phyloP scores from a whole-genome alignment of 2,113 vertebrate species.

The Trichomycterus rosablanca region DNA sequence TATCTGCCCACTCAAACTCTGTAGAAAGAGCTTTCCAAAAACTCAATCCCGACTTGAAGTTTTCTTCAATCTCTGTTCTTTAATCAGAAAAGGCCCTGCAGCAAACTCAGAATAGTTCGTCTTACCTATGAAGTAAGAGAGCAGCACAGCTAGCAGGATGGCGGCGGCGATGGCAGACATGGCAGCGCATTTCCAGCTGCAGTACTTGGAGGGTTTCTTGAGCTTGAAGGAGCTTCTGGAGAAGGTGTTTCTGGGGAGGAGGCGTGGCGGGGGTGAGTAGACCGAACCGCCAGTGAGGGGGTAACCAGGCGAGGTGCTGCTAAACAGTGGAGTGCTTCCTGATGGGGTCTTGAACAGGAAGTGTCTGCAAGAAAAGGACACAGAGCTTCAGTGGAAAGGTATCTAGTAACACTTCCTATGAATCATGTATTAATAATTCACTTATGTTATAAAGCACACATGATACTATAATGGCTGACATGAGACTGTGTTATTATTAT shows the following conservation, averaged over 20 bases:
- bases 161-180: slow-evolving; percentile 80
- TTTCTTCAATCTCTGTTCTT: too few species aligned
- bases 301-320: slow-evolving; percentile 84
- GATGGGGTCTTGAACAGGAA: slow-evolving; percentile 89
- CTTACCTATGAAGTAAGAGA: slow-evolving; percentile 86
- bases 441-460: too few species aligned
- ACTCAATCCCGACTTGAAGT: too few species aligned
- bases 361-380: slow-evolving; percentile 62
- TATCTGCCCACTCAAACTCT: too few species aligned
- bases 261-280: slow-evolving; percentile 83
- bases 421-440: slow-evolving; percentile 9
- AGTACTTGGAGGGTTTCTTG: slow-evolving; percentile 88
- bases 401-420: not conserved
- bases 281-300: slow-evolving; percentile 84
- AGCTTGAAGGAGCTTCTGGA: slow-evolving; percentile 88
- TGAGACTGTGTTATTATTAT: too few species aligned
- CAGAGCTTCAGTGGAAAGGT: not conserved
- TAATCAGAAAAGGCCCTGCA: too few species aligned
- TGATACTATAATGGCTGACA: too few species aligned
- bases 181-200: slow-evolving; percentile 89
- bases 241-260: slow-evolving; percentile 84
- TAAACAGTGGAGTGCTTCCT: slow-evolving; percentile 84
- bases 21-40: too few species aligned
- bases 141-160: slow-evolving; percentile 76
- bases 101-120: too few species aligned